A percentile compares a stretch with the other conserved stretches of the same genome.
These are phyloP conservation scores for Arrhopalites spinosus DNA, from an alignment of 2,888 invertebrate genomes.

Conservation along the genomic window DNA sequence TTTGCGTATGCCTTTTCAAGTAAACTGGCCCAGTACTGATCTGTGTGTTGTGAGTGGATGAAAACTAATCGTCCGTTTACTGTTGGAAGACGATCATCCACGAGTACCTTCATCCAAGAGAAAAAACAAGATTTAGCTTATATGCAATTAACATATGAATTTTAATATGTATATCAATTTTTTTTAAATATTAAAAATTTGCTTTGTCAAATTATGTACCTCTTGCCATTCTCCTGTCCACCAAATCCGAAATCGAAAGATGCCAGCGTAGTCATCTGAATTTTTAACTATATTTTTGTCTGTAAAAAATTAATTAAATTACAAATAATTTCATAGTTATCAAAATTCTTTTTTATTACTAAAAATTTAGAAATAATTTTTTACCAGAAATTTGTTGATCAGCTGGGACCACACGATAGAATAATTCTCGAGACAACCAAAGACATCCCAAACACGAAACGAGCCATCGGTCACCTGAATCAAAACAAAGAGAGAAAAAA, in stretches of 20 bases:
- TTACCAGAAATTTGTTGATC: constrained; percentile 77
- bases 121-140: too few relatives aligned
- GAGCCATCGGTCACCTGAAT: constrained; percentile 85
- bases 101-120: constrained; percentile 88
- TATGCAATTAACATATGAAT: too few relatives aligned
- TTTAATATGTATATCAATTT: too few relatives aligned
- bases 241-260: constrained; percentile 88
- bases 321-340: too few relatives aligned
- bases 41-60: constrained; percentile 77
- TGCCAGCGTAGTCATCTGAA: constrained; percentile 68
- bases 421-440: constrained; percentile 82
- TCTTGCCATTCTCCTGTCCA: constrained; percentile 94
- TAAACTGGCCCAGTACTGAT: constrained; percentile 86
- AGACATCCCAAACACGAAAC: constrained; percentile 85
- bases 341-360: too few relatives aligned
- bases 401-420: constrained; percentile 88
- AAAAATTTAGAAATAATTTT: too few relatives aligned
- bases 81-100: constrained; percentile 87
- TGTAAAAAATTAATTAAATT: constrained; percentile 37
- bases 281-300: constrained; percentile 56
- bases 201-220: too few relatives aligned
- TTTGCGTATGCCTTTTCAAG: constrained; percentile 93
- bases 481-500: not conserved
- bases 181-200: too few relatives aligned
- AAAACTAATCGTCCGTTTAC: constrained; percentile 85